A percentile compares a stretch with the other conserved stretches of the same genome.
phyloP scores from a whole-genome alignment of 1,140 invertebrate genomes.

The Cydia splendana region DNA sequence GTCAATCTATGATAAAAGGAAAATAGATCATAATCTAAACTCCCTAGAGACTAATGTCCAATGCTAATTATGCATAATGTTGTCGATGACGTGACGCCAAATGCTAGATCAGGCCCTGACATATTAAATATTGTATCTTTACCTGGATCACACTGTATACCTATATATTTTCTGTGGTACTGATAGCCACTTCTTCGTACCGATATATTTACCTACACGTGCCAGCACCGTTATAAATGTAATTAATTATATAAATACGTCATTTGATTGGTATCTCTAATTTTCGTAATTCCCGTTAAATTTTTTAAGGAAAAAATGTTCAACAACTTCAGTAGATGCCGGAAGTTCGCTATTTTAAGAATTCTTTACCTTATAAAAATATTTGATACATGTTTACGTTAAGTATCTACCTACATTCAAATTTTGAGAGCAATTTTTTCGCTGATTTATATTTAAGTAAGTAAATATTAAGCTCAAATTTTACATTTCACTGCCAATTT shows the following conservation, averaged over 20 bases:
- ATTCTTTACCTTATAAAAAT: not conserved
- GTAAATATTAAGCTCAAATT: conserved; percentile 23
- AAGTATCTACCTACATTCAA: not conserved
- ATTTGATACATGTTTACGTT: not conserved
- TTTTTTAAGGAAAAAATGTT: not conserved
- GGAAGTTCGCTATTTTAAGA: not conserved
- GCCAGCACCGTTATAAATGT: not conserved
- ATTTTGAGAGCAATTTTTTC: not conserved
- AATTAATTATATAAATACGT: not conserved
- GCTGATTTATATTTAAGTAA: not conserved
- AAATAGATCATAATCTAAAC: not conserved
- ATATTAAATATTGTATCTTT: not conserved
- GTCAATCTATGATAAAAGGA: not conserved
- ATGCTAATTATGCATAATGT: no score
- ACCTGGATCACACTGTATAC: not conserved
- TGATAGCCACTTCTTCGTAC: no score
- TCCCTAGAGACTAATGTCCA: no score
- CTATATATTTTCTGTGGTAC: no score
- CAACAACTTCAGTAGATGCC: not conserved
- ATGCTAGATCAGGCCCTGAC: conserved; percentile 1
- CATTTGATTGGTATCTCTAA: not conserved
- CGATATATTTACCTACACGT: not conserved
- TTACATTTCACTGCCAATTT: conserved; percentile 31
- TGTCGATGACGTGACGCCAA: no score
- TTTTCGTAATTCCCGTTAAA: not conserved